These are phyloP conservation scores for Phengaris alcon DNA, from an alignment of 2,888 invertebrate species.

Conservation along the genomic window DNA sequence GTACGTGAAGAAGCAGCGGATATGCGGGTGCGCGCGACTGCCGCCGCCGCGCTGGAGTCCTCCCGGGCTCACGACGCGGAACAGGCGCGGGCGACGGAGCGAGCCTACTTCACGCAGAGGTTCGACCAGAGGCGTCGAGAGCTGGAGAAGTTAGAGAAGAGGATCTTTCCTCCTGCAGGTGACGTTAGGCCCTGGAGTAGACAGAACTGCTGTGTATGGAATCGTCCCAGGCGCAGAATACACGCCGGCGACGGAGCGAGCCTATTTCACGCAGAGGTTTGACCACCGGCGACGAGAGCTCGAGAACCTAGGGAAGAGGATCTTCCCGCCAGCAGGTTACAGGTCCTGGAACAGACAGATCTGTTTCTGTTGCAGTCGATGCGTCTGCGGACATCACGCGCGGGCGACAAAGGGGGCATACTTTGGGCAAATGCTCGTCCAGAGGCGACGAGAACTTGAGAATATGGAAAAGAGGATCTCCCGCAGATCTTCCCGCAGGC, in stretches of 20 bases:
- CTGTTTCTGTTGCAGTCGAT: too few species aligned
- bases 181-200: not conserved
- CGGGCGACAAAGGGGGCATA: constrained; percentile 59
- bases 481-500: too few species aligned
- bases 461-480: constrained; percentile 81
- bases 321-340: constrained; percentile 81
- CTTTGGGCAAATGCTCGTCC: constrained; percentile 84
- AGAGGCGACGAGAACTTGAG: constrained; percentile 85
- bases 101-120: constrained; percentile 82
- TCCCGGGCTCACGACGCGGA: constrained; percentile 83
- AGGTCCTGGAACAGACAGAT: too few species aligned
- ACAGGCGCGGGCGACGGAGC: constrained; percentile 82
- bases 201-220: constrained; percentile 61
- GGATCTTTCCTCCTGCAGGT: constrained; percentile 83
- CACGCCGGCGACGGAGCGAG: constrained; percentile 81
- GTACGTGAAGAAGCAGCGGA: constrained; percentile 87
- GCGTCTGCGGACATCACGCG: too few species aligned
- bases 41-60: constrained; percentile 84
- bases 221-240: constrained; percentile 85
- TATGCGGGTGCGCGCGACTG: constrained; percentile 84
- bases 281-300: constrained; percentile 85
- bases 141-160: constrained; percentile 86
- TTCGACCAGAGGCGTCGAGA: constrained; percentile 86
- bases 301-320: constrained; percentile 86
- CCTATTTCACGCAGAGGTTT: constrained; percentile 84